Conservation (phyloP, 2,113 vertebrate genomes). For the Phylloscopus trochilus region DNA sequence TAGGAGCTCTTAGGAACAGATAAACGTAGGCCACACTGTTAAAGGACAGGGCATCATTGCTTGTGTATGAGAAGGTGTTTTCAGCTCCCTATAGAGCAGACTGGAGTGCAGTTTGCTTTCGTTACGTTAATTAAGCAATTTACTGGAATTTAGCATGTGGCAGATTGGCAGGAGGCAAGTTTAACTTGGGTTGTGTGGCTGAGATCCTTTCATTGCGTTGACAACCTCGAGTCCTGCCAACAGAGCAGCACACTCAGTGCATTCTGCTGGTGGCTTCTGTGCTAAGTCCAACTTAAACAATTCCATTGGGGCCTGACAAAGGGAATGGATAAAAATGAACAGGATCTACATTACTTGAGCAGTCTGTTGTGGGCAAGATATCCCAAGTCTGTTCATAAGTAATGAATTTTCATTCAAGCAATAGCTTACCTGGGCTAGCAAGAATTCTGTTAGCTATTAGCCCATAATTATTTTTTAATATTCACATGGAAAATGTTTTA, state of each 20-base stretch:
- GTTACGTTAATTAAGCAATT: slow-evolving; percentile 19
- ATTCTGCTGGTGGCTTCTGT: not conserved
- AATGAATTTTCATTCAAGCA: not conserved
- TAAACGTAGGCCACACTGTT: not conserved
- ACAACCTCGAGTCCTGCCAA: not conserved
- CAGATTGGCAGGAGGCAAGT: slow-evolving; percentile 35
- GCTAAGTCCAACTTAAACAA: not conserved
- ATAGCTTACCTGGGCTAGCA: not conserved
- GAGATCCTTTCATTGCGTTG: not conserved
- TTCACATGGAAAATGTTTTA: not conserved
- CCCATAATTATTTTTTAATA: not conserved
- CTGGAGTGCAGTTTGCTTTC: not conserved
- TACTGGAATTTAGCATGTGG: slow-evolving; percentile 34
- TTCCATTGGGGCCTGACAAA: not conserved
- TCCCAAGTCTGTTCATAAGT: not conserved
- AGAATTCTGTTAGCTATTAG: not conserved
- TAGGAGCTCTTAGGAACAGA: not conserved
- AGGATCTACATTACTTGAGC: not conserved
- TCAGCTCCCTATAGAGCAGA: not conserved
- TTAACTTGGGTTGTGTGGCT: not conserved
- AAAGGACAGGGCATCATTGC: not conserved
- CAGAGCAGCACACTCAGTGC: not conserved
- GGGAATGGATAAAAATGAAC: not conserved
- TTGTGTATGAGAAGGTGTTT: not conserved
- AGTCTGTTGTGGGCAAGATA: not conserved